Conservation (phyloP, 2,888 invertebrate genomes). For the Tanaodytes sp. region DNA sequence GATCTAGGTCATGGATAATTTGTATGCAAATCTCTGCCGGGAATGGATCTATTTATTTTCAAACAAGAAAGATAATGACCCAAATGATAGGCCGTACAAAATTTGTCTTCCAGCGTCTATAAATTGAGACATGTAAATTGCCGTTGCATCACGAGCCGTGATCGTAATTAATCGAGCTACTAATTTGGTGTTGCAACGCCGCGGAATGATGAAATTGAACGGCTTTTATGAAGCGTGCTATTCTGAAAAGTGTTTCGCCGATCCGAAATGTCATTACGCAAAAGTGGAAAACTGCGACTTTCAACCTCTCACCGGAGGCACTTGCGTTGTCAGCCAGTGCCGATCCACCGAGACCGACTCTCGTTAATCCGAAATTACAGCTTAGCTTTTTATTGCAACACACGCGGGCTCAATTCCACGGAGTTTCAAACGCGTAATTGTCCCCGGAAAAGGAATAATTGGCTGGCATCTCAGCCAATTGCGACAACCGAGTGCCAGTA, state of each 20-base stretch:
- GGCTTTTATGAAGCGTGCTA: conserved; percentile 4
- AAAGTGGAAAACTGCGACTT: conserved; percentile 19
- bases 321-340: conserved; percentile 11
- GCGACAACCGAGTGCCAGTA: conserved; percentile 26
- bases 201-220: conserved; percentile 11
- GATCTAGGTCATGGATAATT: too few species aligned
- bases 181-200: not conserved
- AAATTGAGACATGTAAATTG: too few species aligned
- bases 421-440: conserved; percentile 63
- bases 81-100: too few species aligned
- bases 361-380: conserved; percentile 51
- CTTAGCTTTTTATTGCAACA: conserved; percentile 47
- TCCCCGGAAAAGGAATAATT: conserved; percentile 68
- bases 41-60: too few species aligned
- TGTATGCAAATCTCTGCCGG: too few species aligned
- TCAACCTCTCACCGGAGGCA: conserved; percentile 15
- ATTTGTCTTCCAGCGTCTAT: too few species aligned
- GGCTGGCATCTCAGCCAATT: too few species aligned
- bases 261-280: conserved; percentile 25
- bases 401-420: conserved; percentile 46
- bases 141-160: too few species aligned
- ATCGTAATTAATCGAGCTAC: conserved; percentile 11
- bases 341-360: too few species aligned
- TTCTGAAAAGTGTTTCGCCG: not conserved
- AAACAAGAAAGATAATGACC: too few species aligned